Evolutionary conservation across 2,797 vertebrate genomes (phyloP).

Genomic region (Erpetoichthys calabaricus): DNA sequence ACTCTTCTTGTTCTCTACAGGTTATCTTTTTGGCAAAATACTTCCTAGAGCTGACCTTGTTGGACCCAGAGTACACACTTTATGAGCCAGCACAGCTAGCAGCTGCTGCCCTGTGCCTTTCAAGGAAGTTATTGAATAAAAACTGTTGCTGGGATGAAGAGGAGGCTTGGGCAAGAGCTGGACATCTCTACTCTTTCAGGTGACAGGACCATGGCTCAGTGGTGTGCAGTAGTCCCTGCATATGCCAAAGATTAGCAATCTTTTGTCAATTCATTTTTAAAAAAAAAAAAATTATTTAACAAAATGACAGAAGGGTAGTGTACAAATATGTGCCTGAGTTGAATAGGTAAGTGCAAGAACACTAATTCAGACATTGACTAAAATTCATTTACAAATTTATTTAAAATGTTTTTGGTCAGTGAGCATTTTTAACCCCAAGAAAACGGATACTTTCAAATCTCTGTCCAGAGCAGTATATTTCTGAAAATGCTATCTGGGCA

Average conservation of each 20-base stretch:
- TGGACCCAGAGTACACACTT: conserved; percentile 53
- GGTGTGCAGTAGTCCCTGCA: not conserved
- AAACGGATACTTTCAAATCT: too few relatives aligned
- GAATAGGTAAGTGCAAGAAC: too few relatives aligned
- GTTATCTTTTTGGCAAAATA: conserved; percentile 59
- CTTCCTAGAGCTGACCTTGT: conserved; percentile 64
- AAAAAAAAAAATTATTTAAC: too few relatives aligned
- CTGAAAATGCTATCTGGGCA: too few relatives aligned
- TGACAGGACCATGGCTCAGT: conserved; percentile 9
- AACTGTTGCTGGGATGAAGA: conserved; percentile 34
- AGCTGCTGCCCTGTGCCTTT: conserved; percentile 56
- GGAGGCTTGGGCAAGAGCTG: conserved; percentile 44
- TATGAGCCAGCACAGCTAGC: conserved; percentile 60
- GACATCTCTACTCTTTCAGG: conserved; percentile 43
- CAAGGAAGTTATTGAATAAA: conserved; percentile 46
- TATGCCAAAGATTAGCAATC: not conserved
- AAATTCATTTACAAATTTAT: too few relatives aligned
- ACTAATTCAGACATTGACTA: too few relatives aligned
- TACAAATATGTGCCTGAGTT: too few relatives aligned
- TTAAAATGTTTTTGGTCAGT: too few relatives aligned
- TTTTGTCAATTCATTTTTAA: not conserved
- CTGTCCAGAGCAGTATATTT: too few relatives aligned
- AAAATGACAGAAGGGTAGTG: too few relatives aligned
- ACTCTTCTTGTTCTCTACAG: conserved; percentile 26
- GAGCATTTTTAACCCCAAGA: too few relatives aligned